Percentiles rank a stretch among this genome's conserved stretches.
Conservation (phyloP, 2,797 vertebrate species). For the Lepilemur ruficaudatus region DNA sequence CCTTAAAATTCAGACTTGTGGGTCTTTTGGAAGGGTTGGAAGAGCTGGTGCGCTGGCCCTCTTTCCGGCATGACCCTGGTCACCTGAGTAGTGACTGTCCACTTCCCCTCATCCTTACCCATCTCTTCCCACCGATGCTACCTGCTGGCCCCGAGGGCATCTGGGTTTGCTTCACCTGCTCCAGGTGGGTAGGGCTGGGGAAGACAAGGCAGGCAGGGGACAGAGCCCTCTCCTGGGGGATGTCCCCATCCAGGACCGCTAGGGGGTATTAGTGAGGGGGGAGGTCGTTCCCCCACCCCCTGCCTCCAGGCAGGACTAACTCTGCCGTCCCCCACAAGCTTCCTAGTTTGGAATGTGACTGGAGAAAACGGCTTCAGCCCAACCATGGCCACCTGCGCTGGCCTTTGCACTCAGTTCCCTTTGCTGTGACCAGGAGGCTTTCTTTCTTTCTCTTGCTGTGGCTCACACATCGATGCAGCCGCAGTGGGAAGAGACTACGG, state of each 20-base stretch:
- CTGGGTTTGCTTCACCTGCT: neutral
- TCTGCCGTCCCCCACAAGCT: neutral
- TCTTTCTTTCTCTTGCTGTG: neutral
- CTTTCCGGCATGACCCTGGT: fast-evolving
- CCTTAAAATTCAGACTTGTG: neutral
- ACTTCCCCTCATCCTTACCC: fast-evolving
- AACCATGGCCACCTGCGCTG: fast-evolving
- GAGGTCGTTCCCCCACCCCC: neutral
- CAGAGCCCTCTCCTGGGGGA: fast-evolving
- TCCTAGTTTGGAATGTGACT: neutral
- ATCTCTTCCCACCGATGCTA: fast-evolving
- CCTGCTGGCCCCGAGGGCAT: neutral
- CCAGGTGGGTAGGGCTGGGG: neutral
- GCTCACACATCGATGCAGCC: neutral
- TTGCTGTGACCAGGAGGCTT: neutral
- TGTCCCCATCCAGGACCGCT: neutral
- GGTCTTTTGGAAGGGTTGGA: neutral
- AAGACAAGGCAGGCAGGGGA: neutral
- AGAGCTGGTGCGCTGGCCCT: fast-evolving
- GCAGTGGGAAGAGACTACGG: fast-evolving
- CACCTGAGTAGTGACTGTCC: neutral
- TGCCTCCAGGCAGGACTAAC: neutral
- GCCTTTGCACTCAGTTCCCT: neutral
- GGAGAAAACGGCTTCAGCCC: neutral
- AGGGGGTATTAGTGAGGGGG: neutral